Evolutionary conservation across 2,797 vertebrate genomes (phyloP).

Genomic region (Sebastes reedi): DNA sequence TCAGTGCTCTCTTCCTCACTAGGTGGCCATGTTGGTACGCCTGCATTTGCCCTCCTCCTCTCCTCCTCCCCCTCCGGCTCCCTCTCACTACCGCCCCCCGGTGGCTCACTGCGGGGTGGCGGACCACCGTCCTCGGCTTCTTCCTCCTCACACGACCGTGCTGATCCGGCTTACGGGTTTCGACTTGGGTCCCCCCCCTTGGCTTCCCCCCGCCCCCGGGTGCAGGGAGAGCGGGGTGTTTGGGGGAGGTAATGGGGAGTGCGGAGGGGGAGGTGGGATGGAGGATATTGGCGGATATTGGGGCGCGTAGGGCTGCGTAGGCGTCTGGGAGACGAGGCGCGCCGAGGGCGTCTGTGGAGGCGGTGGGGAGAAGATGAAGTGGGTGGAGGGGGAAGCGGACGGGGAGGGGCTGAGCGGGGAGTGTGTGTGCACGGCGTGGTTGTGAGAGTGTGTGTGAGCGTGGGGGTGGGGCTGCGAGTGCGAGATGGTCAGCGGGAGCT

Average conservation of each 20-base stretch:
- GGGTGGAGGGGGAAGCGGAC: slow-evolving; percentile 72
- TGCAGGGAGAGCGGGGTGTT: slow-evolving; percentile 81
- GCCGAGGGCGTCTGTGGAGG: slow-evolving; percentile 79
- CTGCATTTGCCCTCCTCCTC: slow-evolving; percentile 54
- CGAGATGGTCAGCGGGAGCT: slow-evolving; percentile 80
- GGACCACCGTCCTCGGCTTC: slow-evolving; percentile 26
- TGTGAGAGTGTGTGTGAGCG: slow-evolving; percentile 75
- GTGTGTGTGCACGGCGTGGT: slow-evolving; percentile 71
- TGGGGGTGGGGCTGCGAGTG: slow-evolving; percentile 85
- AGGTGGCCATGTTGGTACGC: slow-evolving; percentile 55
- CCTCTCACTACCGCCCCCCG: slow-evolving; percentile 53
- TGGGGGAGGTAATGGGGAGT: slow-evolving; percentile 79
- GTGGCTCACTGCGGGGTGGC: slow-evolving; percentile 35
- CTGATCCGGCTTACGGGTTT: slow-evolving; percentile 93
- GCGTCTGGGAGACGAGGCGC: slow-evolving; percentile 79
- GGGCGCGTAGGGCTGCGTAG: slow-evolving; percentile 78
- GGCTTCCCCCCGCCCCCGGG: slow-evolving; percentile 63
- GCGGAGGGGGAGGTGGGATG: slow-evolving; percentile 74
- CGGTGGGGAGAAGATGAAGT: slow-evolving; percentile 82
- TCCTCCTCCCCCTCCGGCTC: slow-evolving; percentile 50
- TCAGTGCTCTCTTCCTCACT: slow-evolving; percentile 54
- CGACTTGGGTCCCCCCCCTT: slow-evolving; percentile 84
- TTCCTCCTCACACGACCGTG: slow-evolving; percentile 87
- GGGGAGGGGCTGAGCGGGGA: slow-evolving; percentile 78
- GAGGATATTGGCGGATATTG: slow-evolving; percentile 78